Base-by-base conservation (phyloP, 2,113 vertebrate species). In the Ciconia maguari region DNA sequence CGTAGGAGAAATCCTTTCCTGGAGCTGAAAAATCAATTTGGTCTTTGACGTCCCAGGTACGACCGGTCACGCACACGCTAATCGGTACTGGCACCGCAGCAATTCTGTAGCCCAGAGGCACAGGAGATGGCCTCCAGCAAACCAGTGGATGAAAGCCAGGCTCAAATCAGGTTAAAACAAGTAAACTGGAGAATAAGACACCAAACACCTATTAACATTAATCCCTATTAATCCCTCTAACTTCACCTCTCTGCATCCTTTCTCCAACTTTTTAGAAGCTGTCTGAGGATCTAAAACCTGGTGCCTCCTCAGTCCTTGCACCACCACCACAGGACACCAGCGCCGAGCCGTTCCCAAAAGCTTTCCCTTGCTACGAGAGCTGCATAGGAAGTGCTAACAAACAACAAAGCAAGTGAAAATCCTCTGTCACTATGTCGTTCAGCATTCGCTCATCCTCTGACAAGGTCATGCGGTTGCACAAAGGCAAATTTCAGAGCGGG, bases 11-110 rank as follows among this genome's bases (percentile, higher is more conserved):
- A 91, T 64, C 81, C 65, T 78, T 64, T 78, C 52, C 51, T 9
- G 0, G 29, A 74, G 82, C 82, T 80, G 52, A 80, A 80, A 85
- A 80, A 46, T 80, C 52, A 38, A 60, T 85, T 72, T 46, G 44
- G 44, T 51, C 58, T 80, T 58, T 58, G 82, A 46, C 44, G 80
- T 38, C 75, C 36, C 51, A 44, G 74, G 51, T 42, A 65, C 10
- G 0, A 78, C 20, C 5, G 1, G 51, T 91, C 66, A 34, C 24
- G 2, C 36, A 6, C 8, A 6, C 4, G 2, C 16, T 86, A 25
- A 66, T 52, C 3, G 0, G 44, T 46, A n/a, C 71, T 18, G n/a
- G 57, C 72, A 84, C 64, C 9, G 1, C 64, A 68, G 79, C 79
- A 41, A 46, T 90, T 54, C 54, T 3, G 7, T 11, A 69, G 36